Base-by-base conservation (phyloP, 2,888 invertebrate species). In the Scaptomyza flava region DNA sequence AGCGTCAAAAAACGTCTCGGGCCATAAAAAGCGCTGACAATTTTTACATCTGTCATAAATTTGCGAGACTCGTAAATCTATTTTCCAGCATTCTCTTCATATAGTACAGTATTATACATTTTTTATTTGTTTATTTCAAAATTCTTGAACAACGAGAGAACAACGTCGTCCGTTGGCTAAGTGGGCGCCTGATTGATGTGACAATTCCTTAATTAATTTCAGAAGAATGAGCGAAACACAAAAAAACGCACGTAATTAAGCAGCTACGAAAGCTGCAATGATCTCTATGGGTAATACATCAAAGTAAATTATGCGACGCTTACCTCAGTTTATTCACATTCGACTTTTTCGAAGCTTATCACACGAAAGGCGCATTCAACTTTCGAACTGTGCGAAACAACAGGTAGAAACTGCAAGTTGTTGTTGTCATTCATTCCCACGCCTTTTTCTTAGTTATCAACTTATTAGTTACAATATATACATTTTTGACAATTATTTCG, bases 121-220 rank as follows among this genome's bases (percentile, higher is more conserved):
- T 85, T 83, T 87, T 80, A 86, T 88, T 87, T 84, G 88, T 88
- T 84, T 84, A 86, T 84, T 86, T 82, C 42, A 50, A 50, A 85
- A 87, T 72, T 70, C 68, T 51, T 82, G 23, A 67, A 30, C 45
- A 64, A 51, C 45, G 43, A 61, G 17, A 56, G n/a, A 61, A 52
- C 17, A 68, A 63, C 60, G 53, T 67, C 38, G 5, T 43, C 67
- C 41, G 23, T 14, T 34, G 57, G 38, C 63, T 41, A 86, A 89
- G 88, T 88, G 85, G 79, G 77, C 74, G 71, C 68, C 77, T 89
- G 90, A 90, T 90, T 89, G 89, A 90, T 89, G 90, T 86, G 90
- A 82, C 86, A 86, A 72, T 79, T 87, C 75, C 64, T 81, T 89
- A 85, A 88, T 89, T 89, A 89, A 85, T 87, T 85, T 84, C 68